Base-by-base conservation (phyloP, 1,140 invertebrate genomes). In the Diploscapter pachys region DNA sequence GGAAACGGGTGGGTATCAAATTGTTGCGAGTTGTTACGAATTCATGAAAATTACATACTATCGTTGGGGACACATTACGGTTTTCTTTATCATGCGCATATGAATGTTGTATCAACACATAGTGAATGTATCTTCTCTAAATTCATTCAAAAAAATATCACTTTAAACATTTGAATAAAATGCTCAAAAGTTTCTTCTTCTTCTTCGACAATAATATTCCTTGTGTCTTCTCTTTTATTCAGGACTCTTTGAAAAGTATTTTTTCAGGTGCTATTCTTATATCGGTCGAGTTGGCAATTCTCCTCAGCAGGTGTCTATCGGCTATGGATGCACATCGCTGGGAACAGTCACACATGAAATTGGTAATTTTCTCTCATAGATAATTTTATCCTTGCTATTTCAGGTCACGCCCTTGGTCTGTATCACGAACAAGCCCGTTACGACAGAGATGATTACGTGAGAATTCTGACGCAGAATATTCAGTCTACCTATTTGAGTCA, bases 261-360 rank as follows among this genome's bases (percentile, higher is more conserved):
- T 59, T 59, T 59, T 11, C 57, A 31, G 31, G 31, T 31, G 31
- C 31, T 74, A 54, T 8, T 74, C 72, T 5, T 73, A 72, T 13
- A 70, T 76, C 13, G 75, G 75, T 54, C 64, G 66, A 59, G 50
- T 63, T 0, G 55, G 63, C 53, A 53, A 8, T 13, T 57, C 57
- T 4, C 31, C 69, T 50, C 75, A 76, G 55, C 48, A 65, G 48
- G 70, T 76, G 2, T 76, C 75, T 4, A 76, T 76, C 48, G 75
- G 75, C 4, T 9, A n/a, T 11, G 75, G 75, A 11, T 76, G 75
- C 70, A 72, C 69, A 11, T 64, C 56, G 3, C 56, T 76, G n/a
- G 75, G 75, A 65, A 76, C 75, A 3, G 75, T 76, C 31, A 55
- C 57, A 5, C 75, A 76, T 13, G 75, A 76, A 72, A 76, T 76